Percentiles rank a stretch among this genome's conserved stretches.
Evolutionary conservation across 2,888 invertebrate species (phyloP).

Genomic region (Sesia apiformis): DNA sequence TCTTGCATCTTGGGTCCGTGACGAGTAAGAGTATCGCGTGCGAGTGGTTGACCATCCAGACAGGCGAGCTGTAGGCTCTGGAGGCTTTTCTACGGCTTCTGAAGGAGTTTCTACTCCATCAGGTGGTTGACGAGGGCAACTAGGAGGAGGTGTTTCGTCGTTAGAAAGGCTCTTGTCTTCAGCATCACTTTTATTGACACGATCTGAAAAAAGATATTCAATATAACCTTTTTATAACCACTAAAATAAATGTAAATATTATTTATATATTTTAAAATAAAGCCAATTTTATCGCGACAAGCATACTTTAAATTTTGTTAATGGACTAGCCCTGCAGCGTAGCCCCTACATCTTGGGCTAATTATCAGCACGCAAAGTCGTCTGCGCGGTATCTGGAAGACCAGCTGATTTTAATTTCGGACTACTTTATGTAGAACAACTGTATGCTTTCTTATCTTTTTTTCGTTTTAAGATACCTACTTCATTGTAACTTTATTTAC

Average conservation of each 20-base stretch:
- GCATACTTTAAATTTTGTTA: not conserved
- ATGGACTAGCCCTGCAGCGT: slow-evolving; percentile 3
- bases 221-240: not conserved
- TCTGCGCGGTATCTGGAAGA: slow-evolving; percentile 24
- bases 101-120: slow-evolving; percentile 88
- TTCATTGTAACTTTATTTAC: too few species aligned
- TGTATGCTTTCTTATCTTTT: too few species aligned
- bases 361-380: slow-evolving; percentile 35
- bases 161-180: slow-evolving; percentile 68
- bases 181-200: slow-evolving; percentile 56
- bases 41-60: slow-evolving; percentile 44
- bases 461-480: too few species aligned
- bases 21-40: slow-evolving; percentile 55
- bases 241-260: too few species aligned
- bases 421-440: too few species aligned
- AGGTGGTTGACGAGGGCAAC: slow-evolving; percentile 83
- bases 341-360: slow-evolving; percentile 1
- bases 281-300: too few species aligned
- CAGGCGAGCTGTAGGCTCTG: slow-evolving; percentile 49
- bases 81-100: slow-evolving; percentile 76
- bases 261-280: too few species aligned
- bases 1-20: slow-evolving; percentile 82
- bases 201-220: slow-evolving; percentile 41
- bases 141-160: slow-evolving; percentile 64
- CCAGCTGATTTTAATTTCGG: slow-evolving; percentile 19